Base-by-base conservation (phyloP, 1,140 invertebrate species). In the Archegozetes longisetosus region DNA sequence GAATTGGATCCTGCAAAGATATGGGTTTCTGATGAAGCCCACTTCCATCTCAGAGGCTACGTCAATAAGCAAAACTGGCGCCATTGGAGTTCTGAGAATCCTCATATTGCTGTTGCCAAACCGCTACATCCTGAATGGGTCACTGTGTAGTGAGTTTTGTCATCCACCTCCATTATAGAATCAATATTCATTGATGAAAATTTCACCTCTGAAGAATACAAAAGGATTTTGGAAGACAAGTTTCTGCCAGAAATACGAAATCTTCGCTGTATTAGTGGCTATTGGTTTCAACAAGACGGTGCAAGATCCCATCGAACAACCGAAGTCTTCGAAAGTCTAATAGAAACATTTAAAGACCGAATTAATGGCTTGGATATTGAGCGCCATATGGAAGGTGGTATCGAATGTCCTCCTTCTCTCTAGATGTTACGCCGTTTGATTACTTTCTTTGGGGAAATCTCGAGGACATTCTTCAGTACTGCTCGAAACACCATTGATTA, bases 51-150 rank as follows among this genome's bases (percentile, higher is more conserved):
- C 13, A 12, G 17, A 32, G 60, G 60, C 9, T 24, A 28, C 4
- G 64, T 66, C 17, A 65, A 66, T 48, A 61, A 55, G 28, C 64
- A 62, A 47, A 65, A 67, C 54, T 27, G 55, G 1, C 1, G 64
- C n/a, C 61, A 62, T 52, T 65, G 62, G 64, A 59, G 62, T 17
- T 53, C 32, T 13, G 46, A 62, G 52, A 61, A 65, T 27, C 63
- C 59, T 6, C 58, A 65, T 40, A 50, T 51, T n/a, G 25, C 47
- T 25, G 20, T 48, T 2, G 58, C 63, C 27, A 32, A 12, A 14
- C n/a, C 29, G 51, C 52, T 29, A 2, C 29, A 2, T 29, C 29
- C 2, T 1, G 14, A 32, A 23, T 55, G 55, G 29, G 3, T 61
- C 12, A 12, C 27, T 20, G 48, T 61, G 25, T 61, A 55, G 60